phyloP scores from a whole-genome alignment of 1,140 invertebrate genomes.

The Amphibalanus amphitrite region DNA sequence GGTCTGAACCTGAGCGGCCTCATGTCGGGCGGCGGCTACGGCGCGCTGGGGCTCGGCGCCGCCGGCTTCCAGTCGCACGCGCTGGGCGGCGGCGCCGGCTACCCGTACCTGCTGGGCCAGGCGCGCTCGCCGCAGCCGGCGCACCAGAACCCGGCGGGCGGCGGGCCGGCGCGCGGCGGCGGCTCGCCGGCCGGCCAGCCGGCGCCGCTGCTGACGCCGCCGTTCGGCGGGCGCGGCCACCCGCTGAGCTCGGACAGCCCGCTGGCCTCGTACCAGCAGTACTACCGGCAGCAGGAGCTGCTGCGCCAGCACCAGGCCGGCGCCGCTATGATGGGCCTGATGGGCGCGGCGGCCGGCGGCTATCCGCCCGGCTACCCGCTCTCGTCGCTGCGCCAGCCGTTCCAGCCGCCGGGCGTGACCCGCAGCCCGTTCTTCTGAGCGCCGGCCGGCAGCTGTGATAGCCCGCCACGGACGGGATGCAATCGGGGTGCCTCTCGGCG shows the following conservation, averaged over 20 bases:
- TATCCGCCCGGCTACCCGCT: background rate
- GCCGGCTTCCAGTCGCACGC: background rate
- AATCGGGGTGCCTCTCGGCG: background rate
- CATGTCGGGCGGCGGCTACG: background rate
- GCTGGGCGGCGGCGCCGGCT: background rate
- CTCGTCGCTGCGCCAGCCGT: slow-evolving; percentile 3
- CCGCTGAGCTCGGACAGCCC: background rate
- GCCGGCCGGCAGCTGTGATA: background rate
- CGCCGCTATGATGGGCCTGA: slow-evolving; percentile 2
- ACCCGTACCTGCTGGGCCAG: background rate
- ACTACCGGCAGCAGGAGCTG: slow-evolving; percentile 2
- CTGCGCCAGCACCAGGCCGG: background rate
- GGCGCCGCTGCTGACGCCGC: background rate
- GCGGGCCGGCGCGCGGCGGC: background rate
- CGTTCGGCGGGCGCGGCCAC: background rate
- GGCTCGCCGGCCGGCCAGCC: background rate
- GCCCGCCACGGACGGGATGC: background rate
- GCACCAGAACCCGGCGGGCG: background rate
- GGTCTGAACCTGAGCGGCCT: background rate
- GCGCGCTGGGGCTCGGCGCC: background rate
- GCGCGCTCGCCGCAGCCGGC: slow-evolving; percentile 3
- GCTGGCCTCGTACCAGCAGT: slow-evolving; percentile 3
- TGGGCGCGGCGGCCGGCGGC: slow-evolving; percentile 3
- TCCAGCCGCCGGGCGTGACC: background rate
- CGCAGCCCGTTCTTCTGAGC: background rate